A percentile compares a stretch with the other conserved stretches of the same genome.
Conservation (phyloP, 2,113 vertebrate species). For the Synodontis membranacea region DNA sequence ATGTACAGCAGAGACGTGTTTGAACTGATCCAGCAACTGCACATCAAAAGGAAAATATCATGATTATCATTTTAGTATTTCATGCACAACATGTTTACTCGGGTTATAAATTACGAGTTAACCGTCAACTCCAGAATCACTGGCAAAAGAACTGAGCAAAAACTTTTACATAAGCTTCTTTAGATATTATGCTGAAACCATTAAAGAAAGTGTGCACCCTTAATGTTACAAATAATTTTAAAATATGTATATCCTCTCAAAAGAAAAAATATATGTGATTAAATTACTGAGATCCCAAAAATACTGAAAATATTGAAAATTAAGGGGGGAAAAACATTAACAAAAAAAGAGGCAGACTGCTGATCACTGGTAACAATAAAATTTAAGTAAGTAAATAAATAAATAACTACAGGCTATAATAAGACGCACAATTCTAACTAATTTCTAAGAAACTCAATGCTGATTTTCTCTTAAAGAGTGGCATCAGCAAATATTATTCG, state of each 20-base stretch:
- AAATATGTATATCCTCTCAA: background rate
- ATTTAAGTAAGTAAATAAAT: no score
- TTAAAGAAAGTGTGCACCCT: background rate
- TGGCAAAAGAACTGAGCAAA: no score
- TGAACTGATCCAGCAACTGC: conserved; percentile 96
- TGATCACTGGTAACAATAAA: no score
- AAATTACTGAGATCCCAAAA: background rate
- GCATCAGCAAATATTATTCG: no score
- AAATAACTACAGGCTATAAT: no score
- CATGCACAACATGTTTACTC: no score
- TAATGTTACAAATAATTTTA: background rate
- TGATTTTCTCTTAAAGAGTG: no score
- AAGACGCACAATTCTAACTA: no score
- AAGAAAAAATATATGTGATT: background rate
- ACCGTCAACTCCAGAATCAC: no score
- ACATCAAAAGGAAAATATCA: conserved; percentile 12
- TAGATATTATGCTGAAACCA: background rate
- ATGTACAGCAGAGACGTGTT: conserved; percentile 96
- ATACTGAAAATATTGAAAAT: background rate
- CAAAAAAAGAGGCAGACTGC: no score
- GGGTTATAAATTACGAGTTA: background rate
- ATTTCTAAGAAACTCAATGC: no score
- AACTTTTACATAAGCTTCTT: background rate
- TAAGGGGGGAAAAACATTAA: no score
- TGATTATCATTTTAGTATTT: background rate